Conservation (phyloP, 2,113 vertebrate species). For the Lepidothrix coronata region DNA sequence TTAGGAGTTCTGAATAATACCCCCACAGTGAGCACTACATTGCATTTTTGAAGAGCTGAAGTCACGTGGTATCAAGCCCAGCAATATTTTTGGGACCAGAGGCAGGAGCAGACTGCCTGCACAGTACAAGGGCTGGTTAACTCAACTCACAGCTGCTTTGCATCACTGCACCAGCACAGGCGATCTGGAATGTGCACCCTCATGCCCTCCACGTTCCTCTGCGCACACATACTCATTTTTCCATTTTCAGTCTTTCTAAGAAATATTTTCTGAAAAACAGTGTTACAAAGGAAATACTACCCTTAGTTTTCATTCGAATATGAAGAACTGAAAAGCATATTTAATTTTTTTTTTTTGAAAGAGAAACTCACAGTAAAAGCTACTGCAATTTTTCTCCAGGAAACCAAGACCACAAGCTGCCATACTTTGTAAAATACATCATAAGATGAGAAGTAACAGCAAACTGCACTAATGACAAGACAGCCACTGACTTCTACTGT, state of each 20-base stretch:
- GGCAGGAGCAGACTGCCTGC: background rate
- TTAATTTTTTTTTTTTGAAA: background rate
- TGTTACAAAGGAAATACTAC: background rate
- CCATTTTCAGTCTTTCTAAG: background rate
- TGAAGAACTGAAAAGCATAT: background rate
- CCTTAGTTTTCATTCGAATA: background rate
- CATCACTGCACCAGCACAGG: background rate
- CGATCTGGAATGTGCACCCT: slow-evolving; percentile 17
- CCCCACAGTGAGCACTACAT: background rate
- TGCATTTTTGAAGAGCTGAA: background rate
- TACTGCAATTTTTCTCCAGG: background rate
- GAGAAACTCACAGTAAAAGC: background rate
- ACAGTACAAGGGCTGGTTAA: background rate
- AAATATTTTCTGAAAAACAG: background rate
- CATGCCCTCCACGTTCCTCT: slow-evolving; percentile 40
- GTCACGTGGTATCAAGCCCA: background rate
- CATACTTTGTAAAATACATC: background rate
- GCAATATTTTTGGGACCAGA: background rate
- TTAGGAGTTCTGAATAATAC: background rate
- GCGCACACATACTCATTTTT: background rate
- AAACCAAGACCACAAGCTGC: background rate
- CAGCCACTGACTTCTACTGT: background rate
- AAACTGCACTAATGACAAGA: background rate
- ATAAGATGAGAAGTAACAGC: background rate
- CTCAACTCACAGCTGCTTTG: background rate